Evolutionary conservation across 2,797 vertebrate species (phyloP).

Genomic region (Ataeniobius toweri): DNA sequence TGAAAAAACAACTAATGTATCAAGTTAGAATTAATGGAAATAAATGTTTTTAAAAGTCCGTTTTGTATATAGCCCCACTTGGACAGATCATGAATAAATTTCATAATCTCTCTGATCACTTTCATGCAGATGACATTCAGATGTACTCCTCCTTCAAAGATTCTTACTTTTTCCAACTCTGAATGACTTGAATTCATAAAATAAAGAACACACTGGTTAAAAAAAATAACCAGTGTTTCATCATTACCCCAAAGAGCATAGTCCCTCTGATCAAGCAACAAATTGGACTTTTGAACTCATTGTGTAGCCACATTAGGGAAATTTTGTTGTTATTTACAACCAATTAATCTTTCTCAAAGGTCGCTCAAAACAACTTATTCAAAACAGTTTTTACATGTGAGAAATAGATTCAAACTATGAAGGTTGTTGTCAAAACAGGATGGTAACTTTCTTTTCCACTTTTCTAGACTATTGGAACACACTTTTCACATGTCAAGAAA

Average conservation of each 20-base stretch:
- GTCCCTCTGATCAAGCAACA: background rate
- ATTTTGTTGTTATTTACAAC: background rate
- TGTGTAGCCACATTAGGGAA: background rate
- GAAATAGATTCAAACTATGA: too few relatives aligned
- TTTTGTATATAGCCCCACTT: background rate
- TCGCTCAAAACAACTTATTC: too few relatives aligned
- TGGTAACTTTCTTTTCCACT: too few relatives aligned
- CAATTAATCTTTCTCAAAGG: background rate
- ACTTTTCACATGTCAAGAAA: too few relatives aligned
- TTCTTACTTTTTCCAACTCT: background rate
- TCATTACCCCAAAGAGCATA: background rate
- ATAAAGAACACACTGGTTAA: too few relatives aligned
- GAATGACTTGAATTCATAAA: background rate
- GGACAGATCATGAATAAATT: background rate
- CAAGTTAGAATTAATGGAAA: too few relatives aligned
- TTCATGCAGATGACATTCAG: background rate
- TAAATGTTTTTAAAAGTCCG: background rate
- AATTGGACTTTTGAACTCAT: background rate
- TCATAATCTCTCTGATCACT: background rate
- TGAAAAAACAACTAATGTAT: background rate
- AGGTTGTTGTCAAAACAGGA: too few relatives aligned
- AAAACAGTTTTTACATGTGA: too few relatives aligned
- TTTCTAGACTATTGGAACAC: too few relatives aligned
- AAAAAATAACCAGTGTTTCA: background rate
- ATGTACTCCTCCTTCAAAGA: background rate